Conservation (phyloP, 2,113 vertebrate genomes). For the Xiphophorus maculatus region DNA sequence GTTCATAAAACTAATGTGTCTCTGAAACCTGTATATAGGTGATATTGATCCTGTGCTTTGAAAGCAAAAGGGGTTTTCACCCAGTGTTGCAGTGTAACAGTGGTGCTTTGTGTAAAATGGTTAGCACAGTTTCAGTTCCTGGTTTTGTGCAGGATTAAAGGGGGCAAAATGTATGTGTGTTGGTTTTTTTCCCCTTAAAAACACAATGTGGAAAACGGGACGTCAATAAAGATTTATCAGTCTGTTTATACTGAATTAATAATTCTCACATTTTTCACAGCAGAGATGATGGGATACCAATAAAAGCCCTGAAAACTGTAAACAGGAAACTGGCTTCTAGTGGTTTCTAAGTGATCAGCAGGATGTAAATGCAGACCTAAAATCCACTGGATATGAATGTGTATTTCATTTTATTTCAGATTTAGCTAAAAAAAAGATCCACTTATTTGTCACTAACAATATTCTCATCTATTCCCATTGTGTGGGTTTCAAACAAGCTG, state of each 20-base stretch:
- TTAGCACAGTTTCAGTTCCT: conserved; percentile 51
- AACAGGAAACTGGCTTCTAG: neutral
- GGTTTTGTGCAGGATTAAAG: conserved; percentile 18
- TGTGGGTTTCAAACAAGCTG: neutral
- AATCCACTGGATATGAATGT: no score
- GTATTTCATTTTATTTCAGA: neutral
- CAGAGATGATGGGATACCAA: neutral
- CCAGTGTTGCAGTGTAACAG: conserved; percentile 39
- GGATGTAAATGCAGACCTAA: neutral
- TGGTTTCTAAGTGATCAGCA: neutral
- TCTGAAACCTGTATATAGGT: conserved; percentile 63
- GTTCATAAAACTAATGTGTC: conserved; percentile 68
- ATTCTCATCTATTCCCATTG: neutral
- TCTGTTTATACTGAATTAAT: neutral
- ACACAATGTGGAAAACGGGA: neutral
- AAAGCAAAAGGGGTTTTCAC: conserved; percentile 46
- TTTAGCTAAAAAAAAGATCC: neutral
- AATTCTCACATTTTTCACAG: neutral
- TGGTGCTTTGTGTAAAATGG: conserved; percentile 40
- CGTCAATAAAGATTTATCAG: neutral
- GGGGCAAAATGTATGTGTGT: neutral
- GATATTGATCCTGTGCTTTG: conserved; percentile 61
- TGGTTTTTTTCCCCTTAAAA: neutral
- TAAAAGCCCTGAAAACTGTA: neutral
- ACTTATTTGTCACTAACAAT: neutral